These are phyloP conservation scores for Neostethus bicornis DNA, from an alignment of 2,797 vertebrate genomes.

Conservation along the genomic window DNA sequence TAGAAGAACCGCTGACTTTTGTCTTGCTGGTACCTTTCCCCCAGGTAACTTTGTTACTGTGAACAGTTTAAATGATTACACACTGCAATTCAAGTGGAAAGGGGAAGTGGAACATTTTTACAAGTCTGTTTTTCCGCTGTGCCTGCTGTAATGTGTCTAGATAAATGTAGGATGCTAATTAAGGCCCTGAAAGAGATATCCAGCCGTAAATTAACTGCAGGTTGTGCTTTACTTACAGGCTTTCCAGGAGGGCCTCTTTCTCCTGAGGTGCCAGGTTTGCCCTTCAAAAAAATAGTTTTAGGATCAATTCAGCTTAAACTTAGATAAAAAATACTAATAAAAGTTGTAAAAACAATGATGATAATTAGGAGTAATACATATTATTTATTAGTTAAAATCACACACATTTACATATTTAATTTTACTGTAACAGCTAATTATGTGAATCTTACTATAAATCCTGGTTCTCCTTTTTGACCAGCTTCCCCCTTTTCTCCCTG, in stretches of 20 bases:
- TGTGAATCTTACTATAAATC: constrained; percentile 92
- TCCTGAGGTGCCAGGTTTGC: constrained; percentile 89
- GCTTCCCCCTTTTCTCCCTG: constrained; percentile 90
- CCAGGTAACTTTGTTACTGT: constrained; percentile 12
- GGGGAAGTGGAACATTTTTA: constrained; percentile 41
- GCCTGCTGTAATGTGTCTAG: constrained; percentile 3
- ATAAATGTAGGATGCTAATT: constrained; percentile 15
- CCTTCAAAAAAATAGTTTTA: constrained; percentile 83
- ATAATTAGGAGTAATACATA: too few species aligned
- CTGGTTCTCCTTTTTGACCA: constrained; percentile 86
- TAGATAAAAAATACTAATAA: too few species aligned
- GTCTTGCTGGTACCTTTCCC: constrained; percentile 26
- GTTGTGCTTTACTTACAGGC: constrained; percentile 80
- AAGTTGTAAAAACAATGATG: too few species aligned
- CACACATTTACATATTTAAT: too few species aligned
- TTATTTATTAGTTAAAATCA: too few species aligned
- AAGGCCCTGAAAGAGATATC: constrained; percentile 24
- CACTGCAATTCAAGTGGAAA: constrained; percentile 19
- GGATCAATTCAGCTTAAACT: too few species aligned
- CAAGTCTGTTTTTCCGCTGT: constrained; percentile 13
- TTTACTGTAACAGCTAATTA: too few species aligned
- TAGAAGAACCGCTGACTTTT: neutral
- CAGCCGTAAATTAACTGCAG: constrained; percentile 11
- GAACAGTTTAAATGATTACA: constrained; percentile 36
- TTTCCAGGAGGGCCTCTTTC: constrained; percentile 86